Evolutionary conservation across 92 coral and sea anemone genomes (phyloP).

Genomic region (Anthopleura xanthogrammica): DNA sequence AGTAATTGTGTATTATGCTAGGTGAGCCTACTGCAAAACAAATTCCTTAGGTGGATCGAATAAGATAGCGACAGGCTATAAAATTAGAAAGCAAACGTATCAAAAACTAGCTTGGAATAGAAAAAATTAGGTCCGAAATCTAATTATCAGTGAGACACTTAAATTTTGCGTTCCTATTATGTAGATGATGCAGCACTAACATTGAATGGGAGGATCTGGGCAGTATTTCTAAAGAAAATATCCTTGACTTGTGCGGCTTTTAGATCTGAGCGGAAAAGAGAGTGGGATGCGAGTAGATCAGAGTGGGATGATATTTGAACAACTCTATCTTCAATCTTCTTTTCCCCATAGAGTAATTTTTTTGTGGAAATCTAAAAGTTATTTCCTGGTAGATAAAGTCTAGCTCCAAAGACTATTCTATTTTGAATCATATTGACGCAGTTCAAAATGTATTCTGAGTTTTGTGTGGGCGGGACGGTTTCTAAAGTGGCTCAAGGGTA

Average conservation of each 20-base stretch:
- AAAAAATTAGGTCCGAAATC: constrained; percentile 2
- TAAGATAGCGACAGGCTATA: constrained; percentile 11
- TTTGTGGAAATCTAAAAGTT: not conserved
- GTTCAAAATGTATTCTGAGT: not conserved
- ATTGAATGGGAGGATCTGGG: too few species aligned
- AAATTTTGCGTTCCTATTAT: not conserved
- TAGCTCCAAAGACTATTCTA: not conserved
- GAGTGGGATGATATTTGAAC: not conserved
- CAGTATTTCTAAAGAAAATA: too few species aligned
- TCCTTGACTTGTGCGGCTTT: too few species aligned
- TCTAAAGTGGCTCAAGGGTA: not conserved
- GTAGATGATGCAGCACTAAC: not conserved
- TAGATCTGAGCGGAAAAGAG: not conserved
- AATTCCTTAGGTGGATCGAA: not conserved
- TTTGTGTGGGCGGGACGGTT: not conserved
- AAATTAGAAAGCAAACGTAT: constrained; percentile 22
- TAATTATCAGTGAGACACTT: constrained; percentile 9
- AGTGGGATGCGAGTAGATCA: not conserved
- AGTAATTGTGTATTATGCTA: constrained; percentile 6
- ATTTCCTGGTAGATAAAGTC: constrained; percentile 1
- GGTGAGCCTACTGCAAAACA: not conserved
- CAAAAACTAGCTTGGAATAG: not conserved
- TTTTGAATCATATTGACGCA: not conserved
- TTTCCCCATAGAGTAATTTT: not conserved
- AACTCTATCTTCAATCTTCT: not conserved